These are phyloP conservation scores for Dorcus hopei DNA, from an alignment of 2,888 invertebrate genomes.

Conservation along the genomic window DNA sequence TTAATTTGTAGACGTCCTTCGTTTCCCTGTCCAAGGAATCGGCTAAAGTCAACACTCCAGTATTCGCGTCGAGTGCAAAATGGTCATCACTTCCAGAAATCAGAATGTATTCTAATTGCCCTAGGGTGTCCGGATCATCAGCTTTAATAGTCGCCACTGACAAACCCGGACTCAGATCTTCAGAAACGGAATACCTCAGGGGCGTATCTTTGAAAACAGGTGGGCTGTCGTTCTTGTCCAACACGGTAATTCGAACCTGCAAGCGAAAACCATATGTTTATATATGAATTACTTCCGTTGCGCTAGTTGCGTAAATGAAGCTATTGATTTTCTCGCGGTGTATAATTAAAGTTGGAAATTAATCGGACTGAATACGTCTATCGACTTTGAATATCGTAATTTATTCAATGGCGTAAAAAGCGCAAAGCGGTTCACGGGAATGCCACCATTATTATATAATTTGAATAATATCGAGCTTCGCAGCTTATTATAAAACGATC, in stretches of 20 bases:
- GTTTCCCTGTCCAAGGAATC: constrained; percentile 83
- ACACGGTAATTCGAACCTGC: constrained; percentile 80
- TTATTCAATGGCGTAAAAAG: not conserved
- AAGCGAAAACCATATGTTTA: constrained; percentile 43
- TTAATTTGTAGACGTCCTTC: constrained; percentile 72
- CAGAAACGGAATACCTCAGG: constrained; percentile 73
- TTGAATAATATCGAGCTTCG: not conserved
- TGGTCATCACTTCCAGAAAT: constrained; percentile 62
- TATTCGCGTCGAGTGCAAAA: constrained; percentile 68
- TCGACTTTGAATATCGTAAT: not conserved
- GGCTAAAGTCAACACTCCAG: constrained; percentile 70
- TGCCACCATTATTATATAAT: not conserved
- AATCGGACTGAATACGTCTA: not conserved
- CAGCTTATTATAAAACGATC: constrained; percentile 21
- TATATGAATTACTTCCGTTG: not conserved
- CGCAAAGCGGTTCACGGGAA: not conserved
- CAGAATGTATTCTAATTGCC: constrained; percentile 71
- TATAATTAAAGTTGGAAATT: not conserved
- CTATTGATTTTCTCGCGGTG: no score
- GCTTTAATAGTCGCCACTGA: constrained; percentile 74
- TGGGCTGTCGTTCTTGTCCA: constrained; percentile 95
- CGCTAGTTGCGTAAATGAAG: no score
- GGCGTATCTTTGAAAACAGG: constrained; percentile 79
- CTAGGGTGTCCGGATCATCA: constrained; percentile 82
- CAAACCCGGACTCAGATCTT: constrained; percentile 81